A percentile compares a stretch with the other conserved stretches of the same genome.
phyloP scores from a whole-genome alignment of 2,888 invertebrate genomes.

The Callinectes sapidus region DNA sequence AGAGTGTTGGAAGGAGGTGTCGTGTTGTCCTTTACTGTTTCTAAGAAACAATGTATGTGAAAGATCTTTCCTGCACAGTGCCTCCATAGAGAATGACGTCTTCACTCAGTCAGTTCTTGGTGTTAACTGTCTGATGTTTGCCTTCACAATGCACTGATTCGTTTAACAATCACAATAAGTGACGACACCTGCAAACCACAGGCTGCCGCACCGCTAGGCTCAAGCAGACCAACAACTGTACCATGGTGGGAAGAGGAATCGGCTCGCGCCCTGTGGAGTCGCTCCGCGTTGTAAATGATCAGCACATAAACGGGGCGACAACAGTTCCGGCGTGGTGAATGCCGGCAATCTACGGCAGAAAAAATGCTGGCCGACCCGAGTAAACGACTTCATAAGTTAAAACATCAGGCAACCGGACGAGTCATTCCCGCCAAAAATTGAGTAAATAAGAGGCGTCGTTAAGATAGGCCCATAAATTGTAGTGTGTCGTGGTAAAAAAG shows the following conservation, averaged over 20 bases:
- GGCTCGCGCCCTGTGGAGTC: constrained; percentile 10
- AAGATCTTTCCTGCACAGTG: neutral
- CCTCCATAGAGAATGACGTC: neutral
- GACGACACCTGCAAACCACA: neutral
- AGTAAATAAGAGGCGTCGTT: constrained; percentile 66
- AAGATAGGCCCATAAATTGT: constrained; percentile 68
- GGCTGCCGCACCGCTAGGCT: neutral
- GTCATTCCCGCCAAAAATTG: constrained; percentile 63
- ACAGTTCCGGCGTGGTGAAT: constrained; percentile 41
- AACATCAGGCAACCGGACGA: constrained; percentile 61
- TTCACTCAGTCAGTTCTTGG: neutral
- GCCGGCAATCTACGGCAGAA: constrained; percentile 30
- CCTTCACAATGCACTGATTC: neutral
- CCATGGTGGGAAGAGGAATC: constrained; percentile 19
- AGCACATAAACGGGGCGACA: constrained; percentile 51
- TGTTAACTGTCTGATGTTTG: neutral
- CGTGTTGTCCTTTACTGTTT: neutral
- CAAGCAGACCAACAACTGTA: neutral
- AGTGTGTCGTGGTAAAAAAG: constrained; percentile 53
- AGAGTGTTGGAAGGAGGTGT: neutral
- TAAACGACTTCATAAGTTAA: constrained; percentile 58
- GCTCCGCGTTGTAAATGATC: constrained; percentile 36
- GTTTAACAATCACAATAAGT: neutral
- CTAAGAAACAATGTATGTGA: neutral
- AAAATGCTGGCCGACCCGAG: constrained; percentile 45